A percentile compares a stretch with the other conserved stretches of the same genome.
Evolutionary conservation across 2,888 invertebrate species (phyloP).

Genomic region (Mesorhabditis belari): DNA sequence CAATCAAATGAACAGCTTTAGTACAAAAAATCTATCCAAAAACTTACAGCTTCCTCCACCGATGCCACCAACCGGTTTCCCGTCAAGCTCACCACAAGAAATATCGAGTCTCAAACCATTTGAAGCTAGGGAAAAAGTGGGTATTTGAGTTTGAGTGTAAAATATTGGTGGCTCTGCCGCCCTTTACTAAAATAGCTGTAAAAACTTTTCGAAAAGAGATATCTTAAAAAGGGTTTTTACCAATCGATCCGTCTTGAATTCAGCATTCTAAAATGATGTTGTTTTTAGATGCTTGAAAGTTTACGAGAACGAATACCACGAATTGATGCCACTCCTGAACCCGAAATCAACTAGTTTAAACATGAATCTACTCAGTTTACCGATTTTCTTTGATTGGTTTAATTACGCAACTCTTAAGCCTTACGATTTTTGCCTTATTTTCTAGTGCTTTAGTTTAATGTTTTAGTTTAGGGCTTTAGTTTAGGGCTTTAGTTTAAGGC

Average conservation of each 20-base stretch:
- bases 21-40: background rate
- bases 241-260: background rate
- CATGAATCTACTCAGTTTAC: too few relatives aligned
- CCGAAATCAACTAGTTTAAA: background rate
- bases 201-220: background rate
- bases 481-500: too few relatives aligned
- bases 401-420: too few relatives aligned
- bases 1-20: too few relatives aligned
- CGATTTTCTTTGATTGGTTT: too few relatives aligned
- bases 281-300: background rate
- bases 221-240: background rate
- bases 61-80: background rate
- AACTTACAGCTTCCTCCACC: background rate
- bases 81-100: background rate
- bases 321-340: background rate
- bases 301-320: background rate
- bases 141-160: too few relatives aligned
- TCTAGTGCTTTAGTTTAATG: too few relatives aligned
- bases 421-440: too few relatives aligned
- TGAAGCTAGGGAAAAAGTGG: background rate
- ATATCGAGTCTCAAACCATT: background rate
- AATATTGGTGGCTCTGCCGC: too few relatives aligned
- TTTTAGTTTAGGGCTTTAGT: too few relatives aligned
- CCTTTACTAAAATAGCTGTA: too few relatives aligned
- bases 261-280: background rate